These are phyloP conservation scores for Drosophila repleta DNA, from an alignment of 1,140 invertebrate species.

Conservation along the genomic window DNA sequence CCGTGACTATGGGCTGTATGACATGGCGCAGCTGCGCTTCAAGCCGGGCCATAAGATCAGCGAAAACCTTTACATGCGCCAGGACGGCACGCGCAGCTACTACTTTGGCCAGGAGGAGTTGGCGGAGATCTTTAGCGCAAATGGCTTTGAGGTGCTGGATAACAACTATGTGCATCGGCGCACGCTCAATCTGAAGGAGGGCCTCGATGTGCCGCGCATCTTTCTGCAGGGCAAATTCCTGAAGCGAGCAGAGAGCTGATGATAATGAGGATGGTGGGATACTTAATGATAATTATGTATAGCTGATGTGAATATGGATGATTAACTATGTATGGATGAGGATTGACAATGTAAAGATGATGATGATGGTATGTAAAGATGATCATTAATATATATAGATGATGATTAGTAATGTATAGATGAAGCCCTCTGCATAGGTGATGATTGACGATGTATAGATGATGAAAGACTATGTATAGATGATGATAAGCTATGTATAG, in stretches of 20 bases:
- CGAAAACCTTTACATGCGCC: conserved; percentile 98
- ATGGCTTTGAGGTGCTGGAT: conserved; percentile 88
- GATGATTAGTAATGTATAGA: too few species aligned
- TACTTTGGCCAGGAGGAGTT: conserved; percentile 91
- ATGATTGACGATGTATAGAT: too few species aligned
- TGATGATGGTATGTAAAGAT: too few species aligned
- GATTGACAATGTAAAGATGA: too few species aligned
- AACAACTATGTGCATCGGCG: conserved; percentile 93
- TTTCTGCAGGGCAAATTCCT: conserved; percentile 96
- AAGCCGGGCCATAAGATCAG: conserved; percentile 95
- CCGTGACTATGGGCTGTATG: conserved; percentile 98
- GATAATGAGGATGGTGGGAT: too few species aligned
- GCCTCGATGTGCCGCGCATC: conserved; percentile 93
- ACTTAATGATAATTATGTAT: too few species aligned
- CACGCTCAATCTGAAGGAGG: conserved; percentile 96
- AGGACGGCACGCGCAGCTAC: conserved; percentile 97
- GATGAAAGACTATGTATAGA: too few species aligned
- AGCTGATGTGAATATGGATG: too few species aligned
- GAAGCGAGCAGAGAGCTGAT: conserved; percentile 81
- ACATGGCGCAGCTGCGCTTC: conserved; percentile 98
- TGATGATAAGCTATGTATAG: too few species aligned
- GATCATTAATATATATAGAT: too few species aligned
- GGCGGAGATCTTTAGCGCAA: conserved; percentile 84
- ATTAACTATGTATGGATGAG: too few species aligned
- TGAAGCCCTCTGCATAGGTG: too few species aligned